Evolutionary conservation across 2,113 vertebrate species (phyloP), one percentile per base, ranked within the genome.

Genomic region (Irena cyanogastra): DNA sequence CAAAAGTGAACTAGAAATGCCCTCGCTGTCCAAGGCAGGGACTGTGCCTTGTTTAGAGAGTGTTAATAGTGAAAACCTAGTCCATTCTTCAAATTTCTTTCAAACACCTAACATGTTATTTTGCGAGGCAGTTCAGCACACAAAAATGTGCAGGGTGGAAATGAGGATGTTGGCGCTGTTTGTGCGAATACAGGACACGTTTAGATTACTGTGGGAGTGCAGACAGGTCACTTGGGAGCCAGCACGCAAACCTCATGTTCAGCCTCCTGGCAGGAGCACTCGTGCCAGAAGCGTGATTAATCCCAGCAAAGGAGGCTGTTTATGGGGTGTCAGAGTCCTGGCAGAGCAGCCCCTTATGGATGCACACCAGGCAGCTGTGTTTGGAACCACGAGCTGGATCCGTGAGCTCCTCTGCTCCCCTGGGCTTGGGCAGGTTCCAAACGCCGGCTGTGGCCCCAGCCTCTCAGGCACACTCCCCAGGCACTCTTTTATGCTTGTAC

Each of bases 271-370:
- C 95, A 91, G 76, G 39, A 93, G 52, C 22, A 4, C 53, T 87
- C 2, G 1, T 68, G 77, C 89, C 95, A 96, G 89, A 79, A 92
- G 20, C 6, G 35, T 95, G 94, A 94, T 96, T 94, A 92, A 92
- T 95, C 69, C 87, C 89, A 92, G 89, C 41, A 84, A 75, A 93
- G 83, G 53, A 78, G 94, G 76, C 76, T 94, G 91, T 96, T 95
- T 96, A 94, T 92, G 87, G 94, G 83, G 83, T 95, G 87, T 95
- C 89, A 81, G 65, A 71, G 65, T 82, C 61, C 89, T 97, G 89
- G 87, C 12, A 16, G 69, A 84, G 77, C 65, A 91, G 71, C 39
- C 76, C 41, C 47, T 47, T 26, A 18, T 66, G 83, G 89, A 81
- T 94, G 69, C 83, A 49, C 65, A 92, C 69, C 91, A 94, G 93